Conservation (phyloP, 2,888 invertebrate genomes). For the Pristionchus entomophagus region DNA sequence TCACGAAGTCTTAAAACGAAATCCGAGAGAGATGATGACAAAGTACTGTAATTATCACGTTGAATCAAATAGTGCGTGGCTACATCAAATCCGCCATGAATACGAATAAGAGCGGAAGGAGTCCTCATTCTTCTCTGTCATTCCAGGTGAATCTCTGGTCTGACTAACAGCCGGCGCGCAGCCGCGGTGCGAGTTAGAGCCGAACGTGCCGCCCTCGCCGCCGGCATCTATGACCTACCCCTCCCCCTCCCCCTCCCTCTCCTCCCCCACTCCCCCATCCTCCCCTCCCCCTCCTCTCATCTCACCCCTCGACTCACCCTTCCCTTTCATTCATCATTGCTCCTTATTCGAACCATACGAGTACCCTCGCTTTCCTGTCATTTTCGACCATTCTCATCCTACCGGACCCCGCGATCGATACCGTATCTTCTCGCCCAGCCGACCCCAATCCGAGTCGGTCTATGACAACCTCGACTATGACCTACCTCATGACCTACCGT, state of each 20-base stretch:
- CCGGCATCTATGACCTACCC: too few species aligned
- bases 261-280: not conserved
- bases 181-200: conserved; percentile 25
- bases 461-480: not conserved
- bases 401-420: not conserved
- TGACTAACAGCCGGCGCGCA: conserved; percentile 47
- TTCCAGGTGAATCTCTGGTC: conserved; percentile 44
- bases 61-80: too few species aligned
- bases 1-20: too few species aligned
- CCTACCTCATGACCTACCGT: not conserved
- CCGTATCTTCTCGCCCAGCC: not conserved
- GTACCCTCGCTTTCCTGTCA: too few species aligned
- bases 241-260: conserved; percentile 19
- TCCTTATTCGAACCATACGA: not conserved
- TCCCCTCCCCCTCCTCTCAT: not conserved
- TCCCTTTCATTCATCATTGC: not conserved
- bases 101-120: too few species aligned
- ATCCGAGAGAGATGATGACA: too few species aligned
- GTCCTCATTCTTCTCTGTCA: not conserved
- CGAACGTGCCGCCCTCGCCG: conserved; percentile 20
- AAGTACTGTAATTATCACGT: too few species aligned
- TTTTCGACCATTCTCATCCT: not conserved
- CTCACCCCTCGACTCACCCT: not conserved
- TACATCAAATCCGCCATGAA: too few species aligned
- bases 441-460: not conserved